phyloP scores from a whole-genome alignment of 2,888 invertebrate species.

The Blomia tropicalis region DNA sequence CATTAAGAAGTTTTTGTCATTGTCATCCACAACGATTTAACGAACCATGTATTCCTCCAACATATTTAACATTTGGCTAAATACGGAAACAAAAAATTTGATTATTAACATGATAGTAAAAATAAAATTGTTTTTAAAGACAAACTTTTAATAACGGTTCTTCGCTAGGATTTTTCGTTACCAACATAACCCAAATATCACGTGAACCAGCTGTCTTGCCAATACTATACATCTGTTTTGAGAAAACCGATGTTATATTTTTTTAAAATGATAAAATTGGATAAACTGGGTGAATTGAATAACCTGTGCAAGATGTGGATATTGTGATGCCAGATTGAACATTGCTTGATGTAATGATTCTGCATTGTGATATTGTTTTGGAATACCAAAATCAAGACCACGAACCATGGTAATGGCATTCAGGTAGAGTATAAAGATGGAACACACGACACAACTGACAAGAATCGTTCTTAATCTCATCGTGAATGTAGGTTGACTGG shows the following conservation, averaged over 20 bases:
- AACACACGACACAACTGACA: too few relatives aligned
- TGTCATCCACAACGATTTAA: too few relatives aligned
- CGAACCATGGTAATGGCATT: conserved; percentile 34
- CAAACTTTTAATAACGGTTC: conserved; percentile 37
- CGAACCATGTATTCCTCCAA: conserved; percentile 94
- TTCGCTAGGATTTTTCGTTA: conserved; percentile 35
- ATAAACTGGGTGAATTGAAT: too few relatives aligned
- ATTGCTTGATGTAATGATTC: conserved; percentile 66
- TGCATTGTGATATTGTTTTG: conserved; percentile 76
- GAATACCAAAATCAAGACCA: conserved; percentile 54
- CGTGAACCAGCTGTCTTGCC: conserved; percentile 79
- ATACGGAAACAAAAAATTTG: too few relatives aligned
- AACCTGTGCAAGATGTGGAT: conserved; percentile 67
- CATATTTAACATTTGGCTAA: conserved; percentile 95
- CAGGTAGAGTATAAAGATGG: conserved; percentile 36
- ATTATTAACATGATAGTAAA: too few relatives aligned
- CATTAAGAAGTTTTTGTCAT: not conserved
- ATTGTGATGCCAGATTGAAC: conserved; percentile 57
- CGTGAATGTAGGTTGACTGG: too few relatives aligned
- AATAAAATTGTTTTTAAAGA: too few relatives aligned
- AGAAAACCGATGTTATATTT: too few relatives aligned
- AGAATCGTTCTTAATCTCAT: too few relatives aligned
- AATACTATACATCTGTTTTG: conserved; percentile 79
- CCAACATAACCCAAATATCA: conserved; percentile 85
- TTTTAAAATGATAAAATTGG: too few relatives aligned